phyloP scores from a whole-genome alignment of 2,113 vertebrate genomes.

The Neolamprologus devosi region DNA sequence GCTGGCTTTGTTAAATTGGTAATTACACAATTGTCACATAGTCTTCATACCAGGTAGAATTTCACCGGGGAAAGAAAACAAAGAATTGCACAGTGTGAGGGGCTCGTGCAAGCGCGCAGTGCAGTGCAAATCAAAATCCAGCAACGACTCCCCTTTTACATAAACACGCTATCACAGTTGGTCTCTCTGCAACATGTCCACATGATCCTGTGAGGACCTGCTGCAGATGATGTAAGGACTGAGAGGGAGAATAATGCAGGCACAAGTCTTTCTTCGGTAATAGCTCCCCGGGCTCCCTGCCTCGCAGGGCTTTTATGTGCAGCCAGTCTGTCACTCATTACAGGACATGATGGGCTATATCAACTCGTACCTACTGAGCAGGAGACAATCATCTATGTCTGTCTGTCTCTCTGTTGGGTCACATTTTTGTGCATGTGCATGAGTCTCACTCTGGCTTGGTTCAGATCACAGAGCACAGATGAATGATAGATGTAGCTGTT shows the following conservation, averaged over 20 bases:
- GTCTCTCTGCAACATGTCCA: background rate
- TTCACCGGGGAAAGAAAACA: background rate
- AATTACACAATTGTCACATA: background rate
- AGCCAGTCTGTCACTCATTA: slow-evolving; percentile 44
- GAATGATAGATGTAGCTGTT: background rate
- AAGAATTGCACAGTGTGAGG: background rate
- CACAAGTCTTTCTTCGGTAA: slow-evolving; percentile 16
- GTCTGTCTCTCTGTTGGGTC: background rate
- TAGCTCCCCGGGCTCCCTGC: background rate
- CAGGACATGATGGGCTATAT: slow-evolving; percentile 25
- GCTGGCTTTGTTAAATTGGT: background rate
- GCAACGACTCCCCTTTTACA: background rate
- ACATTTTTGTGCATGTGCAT: background rate
- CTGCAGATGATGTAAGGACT: background rate
- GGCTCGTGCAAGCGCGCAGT: background rate
- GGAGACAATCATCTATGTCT: background rate
- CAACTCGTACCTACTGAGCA: background rate
- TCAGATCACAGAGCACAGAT: background rate
- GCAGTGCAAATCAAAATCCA: background rate
- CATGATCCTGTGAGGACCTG: background rate
- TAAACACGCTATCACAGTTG: background rate
- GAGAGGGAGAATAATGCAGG: background rate
- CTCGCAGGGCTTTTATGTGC: slow-evolving; percentile 33
- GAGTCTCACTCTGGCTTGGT: background rate
- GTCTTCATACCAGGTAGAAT: background rate